Percentiles rank a stretch among this genome's conserved stretches.
Evolutionary conservation across 2,797 vertebrate species (phyloP).

Genomic region (Podarcis lilfordi): DNA sequence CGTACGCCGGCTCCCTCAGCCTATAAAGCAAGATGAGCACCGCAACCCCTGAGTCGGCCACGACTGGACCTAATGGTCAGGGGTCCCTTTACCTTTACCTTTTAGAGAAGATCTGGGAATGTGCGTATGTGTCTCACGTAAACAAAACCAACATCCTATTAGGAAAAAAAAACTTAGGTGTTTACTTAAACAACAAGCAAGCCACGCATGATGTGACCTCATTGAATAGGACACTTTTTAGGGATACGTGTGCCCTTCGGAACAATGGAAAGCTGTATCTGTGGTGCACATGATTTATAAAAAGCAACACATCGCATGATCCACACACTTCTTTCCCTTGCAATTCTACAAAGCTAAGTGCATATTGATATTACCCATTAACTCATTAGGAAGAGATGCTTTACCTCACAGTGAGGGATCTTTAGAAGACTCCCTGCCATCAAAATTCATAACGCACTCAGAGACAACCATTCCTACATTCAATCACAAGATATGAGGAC

Average conservation of each 20-base stretch:
- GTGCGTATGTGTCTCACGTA: not conserved
- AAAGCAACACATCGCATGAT: not conserved
- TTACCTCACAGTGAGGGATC: not conserved
- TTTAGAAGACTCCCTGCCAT: constrained; percentile 8
- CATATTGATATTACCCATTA: not conserved
- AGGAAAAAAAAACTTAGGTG: not conserved
- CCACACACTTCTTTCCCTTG: not conserved
- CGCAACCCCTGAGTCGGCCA: too few relatives aligned
- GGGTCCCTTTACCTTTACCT: too few relatives aligned
- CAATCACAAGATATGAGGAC: not conserved
- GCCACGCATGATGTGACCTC: too few relatives aligned
- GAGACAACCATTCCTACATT: not conserved
- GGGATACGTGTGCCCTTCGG: not conserved
- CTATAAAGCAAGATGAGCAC: too few relatives aligned
- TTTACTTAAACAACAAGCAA: not conserved
- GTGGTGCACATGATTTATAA: not conserved
- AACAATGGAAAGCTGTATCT: not conserved
- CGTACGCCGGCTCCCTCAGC: too few relatives aligned
- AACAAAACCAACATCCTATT: not conserved
- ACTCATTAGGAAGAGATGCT: not conserved
- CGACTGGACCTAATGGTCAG: too few relatives aligned
- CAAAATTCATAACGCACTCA: not conserved
- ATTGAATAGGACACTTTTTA: not conserved
- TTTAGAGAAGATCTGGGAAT: not conserved
- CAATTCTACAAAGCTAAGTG: not conserved